Percentiles rank a stretch among this genome's conserved stretches.
Conservation (phyloP, 2,888 invertebrate species). For the Sesamia inferens region DNA sequence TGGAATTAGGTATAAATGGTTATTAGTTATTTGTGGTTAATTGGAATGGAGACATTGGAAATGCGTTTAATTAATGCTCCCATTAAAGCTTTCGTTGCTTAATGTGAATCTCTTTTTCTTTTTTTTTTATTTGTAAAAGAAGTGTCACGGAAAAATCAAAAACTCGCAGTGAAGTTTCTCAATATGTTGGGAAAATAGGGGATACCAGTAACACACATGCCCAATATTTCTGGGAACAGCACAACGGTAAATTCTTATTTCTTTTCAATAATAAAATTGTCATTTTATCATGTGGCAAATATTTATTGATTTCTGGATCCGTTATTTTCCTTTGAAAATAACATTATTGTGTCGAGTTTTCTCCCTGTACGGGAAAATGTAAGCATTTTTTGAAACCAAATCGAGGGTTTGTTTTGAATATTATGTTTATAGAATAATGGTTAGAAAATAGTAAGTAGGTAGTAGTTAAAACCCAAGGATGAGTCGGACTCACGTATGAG, state of each 20-base stretch:
- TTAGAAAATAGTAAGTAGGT: too few relatives aligned
- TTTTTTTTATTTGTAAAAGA: not conserved
- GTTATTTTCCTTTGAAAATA: slow-evolving; percentile 18
- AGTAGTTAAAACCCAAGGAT: not conserved
- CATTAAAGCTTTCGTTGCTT: not conserved
- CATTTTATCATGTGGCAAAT: slow-evolving; percentile 25
- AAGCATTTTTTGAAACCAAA: not conserved
- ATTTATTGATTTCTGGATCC: slow-evolving; percentile 29
- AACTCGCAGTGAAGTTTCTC: not conserved
- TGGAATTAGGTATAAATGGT: slow-evolving; percentile 68
- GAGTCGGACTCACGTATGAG: too few relatives aligned
- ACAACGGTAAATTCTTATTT: not conserved
- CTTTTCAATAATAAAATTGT: not conserved
- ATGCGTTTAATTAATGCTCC: slow-evolving; percentile 12
- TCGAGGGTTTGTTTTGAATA: not conserved
- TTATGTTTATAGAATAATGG: not conserved
- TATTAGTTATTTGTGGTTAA: slow-evolving; percentile 57
- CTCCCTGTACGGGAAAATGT: slow-evolving; percentile 18
- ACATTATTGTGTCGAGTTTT: slow-evolving; percentile 6
- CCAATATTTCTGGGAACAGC: not conserved
- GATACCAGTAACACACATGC: not conserved
- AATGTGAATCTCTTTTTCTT: not conserved
- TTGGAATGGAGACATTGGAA: slow-evolving; percentile 25
- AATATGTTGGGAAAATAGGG: not conserved
- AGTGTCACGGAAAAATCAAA: not conserved